Base-by-base conservation (phyloP, 2,888 invertebrate species). In the Spilarctia lutea region DNA sequence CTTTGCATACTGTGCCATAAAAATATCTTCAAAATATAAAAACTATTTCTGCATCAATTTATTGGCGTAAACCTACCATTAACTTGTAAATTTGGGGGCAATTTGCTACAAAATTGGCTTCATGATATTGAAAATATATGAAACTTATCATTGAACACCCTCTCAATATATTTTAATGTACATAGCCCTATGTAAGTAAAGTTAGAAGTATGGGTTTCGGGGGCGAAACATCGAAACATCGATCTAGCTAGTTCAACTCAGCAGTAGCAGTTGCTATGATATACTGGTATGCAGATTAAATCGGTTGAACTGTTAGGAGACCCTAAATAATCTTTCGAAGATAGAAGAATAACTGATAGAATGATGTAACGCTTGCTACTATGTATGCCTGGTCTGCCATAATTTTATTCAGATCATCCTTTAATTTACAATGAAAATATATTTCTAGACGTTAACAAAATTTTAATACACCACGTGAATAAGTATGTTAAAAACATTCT, bases 21-120 rank as follows among this genome's bases (percentile, higher is more conserved):
- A 48, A 52, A 24, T 52, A 60, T 16, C 16, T 27, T 4, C 27
- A 27, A 60, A 60, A 30, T 30, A 60, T 30, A 60, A 60, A 60
- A 60, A 60, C 60, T 60, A 60, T 60, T 60, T 60, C 60, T 27
- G 60, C 60, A 60, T 60, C 27, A 60, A 60, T 60, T 60, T 60
- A 10, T 27, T 60, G 60, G 27, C 60, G 30, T 60, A 60, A 60
- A 16, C 27, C 27, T 27, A 60, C 60, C 30, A 60, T 60, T 16
- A 60, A 60, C 60, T 60, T n/a, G 60, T 60, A 60, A 60, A 60
- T 60, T 30, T 60, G 60, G 11, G 13, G 60, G 27, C 60, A 60
- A 30, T 60, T 30, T 60, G 13, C 16, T 16, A 60, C n/a, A 60
- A 60, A 60, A 60, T 60, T 60, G 60, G 60, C 60, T 60, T 60